A percentile compares a stretch with the other conserved stretches of the same genome.
Evolutionary conservation across 2,113 vertebrate genomes (phyloP).

Genomic region (Phalacrocorax carbo): DNA sequence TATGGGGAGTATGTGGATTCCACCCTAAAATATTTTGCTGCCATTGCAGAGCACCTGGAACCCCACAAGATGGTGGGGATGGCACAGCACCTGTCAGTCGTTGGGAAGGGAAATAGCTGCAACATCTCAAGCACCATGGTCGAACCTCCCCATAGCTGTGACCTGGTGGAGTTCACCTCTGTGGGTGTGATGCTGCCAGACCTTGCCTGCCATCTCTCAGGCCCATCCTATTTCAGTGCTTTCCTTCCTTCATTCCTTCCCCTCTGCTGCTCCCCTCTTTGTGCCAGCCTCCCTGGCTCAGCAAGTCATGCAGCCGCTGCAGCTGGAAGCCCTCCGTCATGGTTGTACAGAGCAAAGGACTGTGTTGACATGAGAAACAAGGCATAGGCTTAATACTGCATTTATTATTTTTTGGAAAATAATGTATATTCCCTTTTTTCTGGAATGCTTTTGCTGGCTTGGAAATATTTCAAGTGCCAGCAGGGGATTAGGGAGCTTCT

Average conservation of each 20-base stretch:
- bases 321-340: not conserved
- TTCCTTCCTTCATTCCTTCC: not conserved
- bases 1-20: rapidly evolving
- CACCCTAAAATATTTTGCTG: not conserved
- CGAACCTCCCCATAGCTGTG: rapidly evolving
- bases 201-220: not conserved
- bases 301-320: not conserved
- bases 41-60: not conserved
- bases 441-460: not conserved
- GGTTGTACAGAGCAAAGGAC: not conserved
- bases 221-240: not conserved
- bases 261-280: not conserved
- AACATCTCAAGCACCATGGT: not conserved
- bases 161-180: not conserved
- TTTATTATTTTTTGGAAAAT: not conserved
- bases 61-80: not conserved
- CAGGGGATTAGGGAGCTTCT: not conserved
- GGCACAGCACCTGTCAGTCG: not conserved
- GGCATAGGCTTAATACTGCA: not conserved
- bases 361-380: not conserved
- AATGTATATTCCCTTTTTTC: not conserved
- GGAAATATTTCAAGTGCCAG: not conserved
- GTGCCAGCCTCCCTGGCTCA: not conserved
- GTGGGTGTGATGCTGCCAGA: not conserved
- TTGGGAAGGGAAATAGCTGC: not conserved